Evolutionary conservation across 2,888 invertebrate species (phyloP).

Genomic region (Cryptocephalus moraei): DNA sequence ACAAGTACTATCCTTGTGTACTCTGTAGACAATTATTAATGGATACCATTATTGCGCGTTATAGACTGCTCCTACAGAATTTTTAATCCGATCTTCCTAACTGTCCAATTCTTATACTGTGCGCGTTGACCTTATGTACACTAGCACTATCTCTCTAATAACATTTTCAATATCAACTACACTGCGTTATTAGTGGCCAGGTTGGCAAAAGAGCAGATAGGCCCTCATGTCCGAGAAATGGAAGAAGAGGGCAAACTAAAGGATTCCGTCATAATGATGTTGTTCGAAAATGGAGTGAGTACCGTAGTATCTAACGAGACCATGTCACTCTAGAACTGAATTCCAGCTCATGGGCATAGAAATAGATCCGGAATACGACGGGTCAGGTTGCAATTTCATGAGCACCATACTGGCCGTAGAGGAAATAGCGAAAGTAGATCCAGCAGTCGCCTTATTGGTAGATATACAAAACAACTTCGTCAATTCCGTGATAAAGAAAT

Average conservation of each 20-base stretch:
- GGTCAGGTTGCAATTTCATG: constrained; percentile 83
- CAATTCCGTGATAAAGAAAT: constrained; percentile 71
- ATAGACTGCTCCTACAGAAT: too few relatives aligned
- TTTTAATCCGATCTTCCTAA: neutral
- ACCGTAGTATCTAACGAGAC: neutral
- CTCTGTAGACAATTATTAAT: too few relatives aligned
- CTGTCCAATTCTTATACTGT: too few relatives aligned
- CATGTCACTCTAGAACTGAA: constrained; percentile 1
- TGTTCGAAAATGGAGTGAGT: constrained; percentile 85
- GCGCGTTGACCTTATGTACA: too few relatives aligned
- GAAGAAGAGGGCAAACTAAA: constrained; percentile 78
- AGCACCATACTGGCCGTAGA: constrained; percentile 84
- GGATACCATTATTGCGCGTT: too few relatives aligned
- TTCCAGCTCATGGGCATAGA: constrained; percentile 82
- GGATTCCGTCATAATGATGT: constrained; percentile 59
- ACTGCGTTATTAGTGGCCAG: constrained; percentile 60
- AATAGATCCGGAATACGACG: constrained; percentile 77
- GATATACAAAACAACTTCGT: constrained; percentile 95
- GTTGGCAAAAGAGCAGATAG: constrained; percentile 79
- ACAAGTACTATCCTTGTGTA: too few relatives aligned
- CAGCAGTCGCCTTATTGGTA: constrained; percentile 76
- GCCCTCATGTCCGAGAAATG: constrained; percentile 88
- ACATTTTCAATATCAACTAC: too few relatives aligned
- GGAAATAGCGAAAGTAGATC: constrained; percentile 87
- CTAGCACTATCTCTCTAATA: too few relatives aligned